Conservation (phyloP, 2,797 vertebrate genomes). For the Scyliorhinus canicula region DNA sequence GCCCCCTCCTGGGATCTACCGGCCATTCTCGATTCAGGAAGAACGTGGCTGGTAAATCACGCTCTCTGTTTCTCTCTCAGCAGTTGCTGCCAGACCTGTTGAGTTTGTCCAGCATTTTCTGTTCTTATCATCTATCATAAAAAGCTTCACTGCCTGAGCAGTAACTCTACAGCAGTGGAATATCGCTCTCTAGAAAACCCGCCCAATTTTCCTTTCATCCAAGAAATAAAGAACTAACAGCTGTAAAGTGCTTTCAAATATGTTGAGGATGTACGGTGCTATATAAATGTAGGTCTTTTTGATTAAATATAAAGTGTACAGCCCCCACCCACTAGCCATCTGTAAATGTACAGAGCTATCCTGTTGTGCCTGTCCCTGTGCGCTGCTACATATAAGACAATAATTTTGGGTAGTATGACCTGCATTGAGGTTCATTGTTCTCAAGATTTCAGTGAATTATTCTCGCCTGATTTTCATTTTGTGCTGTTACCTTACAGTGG, state of each 20-base stretch:
- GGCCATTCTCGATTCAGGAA: no score
- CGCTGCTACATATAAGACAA: background rate
- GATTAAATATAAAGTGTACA: background rate
- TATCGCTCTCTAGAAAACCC: background rate
- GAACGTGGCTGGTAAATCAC: no score
- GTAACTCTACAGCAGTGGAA: background rate
- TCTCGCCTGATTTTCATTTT: background rate
- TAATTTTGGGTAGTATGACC: background rate
- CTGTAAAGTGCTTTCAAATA: background rate
- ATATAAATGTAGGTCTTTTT: background rate
- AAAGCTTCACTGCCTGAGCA: background rate
- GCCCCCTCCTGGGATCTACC: no score
- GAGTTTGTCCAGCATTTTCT: no score
- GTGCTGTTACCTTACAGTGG: conserved; percentile 68
- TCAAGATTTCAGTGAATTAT: conserved; percentile 31
- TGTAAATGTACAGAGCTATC: background rate
- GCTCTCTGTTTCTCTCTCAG: no score
- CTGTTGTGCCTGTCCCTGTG: background rate
- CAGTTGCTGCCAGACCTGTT: no score
- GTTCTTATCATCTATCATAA: no score
- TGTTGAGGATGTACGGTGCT: background rate
- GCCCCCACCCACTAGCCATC: background rate
- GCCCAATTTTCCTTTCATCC: background rate
- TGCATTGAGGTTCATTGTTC: background rate
- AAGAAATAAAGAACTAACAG: background rate